Conservation (phyloP, 2,888 invertebrate genomes). For the Melipona bicolor region DNA sequence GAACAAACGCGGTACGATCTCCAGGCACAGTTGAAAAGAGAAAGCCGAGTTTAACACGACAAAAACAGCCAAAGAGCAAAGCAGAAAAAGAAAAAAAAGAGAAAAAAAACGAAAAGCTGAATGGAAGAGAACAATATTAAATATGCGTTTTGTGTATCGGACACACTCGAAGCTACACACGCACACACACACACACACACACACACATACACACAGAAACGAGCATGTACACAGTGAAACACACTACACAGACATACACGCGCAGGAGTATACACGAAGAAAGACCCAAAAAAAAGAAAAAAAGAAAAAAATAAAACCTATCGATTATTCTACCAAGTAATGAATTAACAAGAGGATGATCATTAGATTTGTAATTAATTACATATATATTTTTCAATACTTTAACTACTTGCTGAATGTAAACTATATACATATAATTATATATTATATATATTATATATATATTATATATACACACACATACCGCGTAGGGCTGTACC, state of each 20-base stretch:
- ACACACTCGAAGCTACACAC: conserved; percentile 50
- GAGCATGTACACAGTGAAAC: conserved; percentile 27
- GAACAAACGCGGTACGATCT: conserved; percentile 40
- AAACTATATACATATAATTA: conserved; percentile 78
- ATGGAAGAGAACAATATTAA: conserved; percentile 48
- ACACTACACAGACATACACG: conserved; percentile 1
- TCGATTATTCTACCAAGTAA: conserved; percentile 75
- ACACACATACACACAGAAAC: neutral
- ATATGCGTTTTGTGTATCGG: conserved; percentile 59
- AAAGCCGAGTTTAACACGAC: conserved; percentile 50
- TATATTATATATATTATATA: conserved; percentile 71
- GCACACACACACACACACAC: neutral
- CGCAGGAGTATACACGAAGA: neutral
- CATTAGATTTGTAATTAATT: conserved; percentile 84
- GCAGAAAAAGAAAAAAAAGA: neutral
- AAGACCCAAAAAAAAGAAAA: conserved; percentile 36
- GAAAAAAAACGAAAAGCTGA: conserved; percentile 33
- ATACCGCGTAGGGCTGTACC: conserved; percentile 58
- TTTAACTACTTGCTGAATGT: conserved; percentile 83
- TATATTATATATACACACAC: conserved; percentile 69
- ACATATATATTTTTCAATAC: conserved; percentile 84
- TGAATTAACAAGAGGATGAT: conserved; percentile 75
- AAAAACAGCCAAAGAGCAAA: conserved; percentile 26
- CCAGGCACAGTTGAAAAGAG: conserved; percentile 43
- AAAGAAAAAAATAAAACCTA: conserved; percentile 66